Evolutionary conservation across 2,113 vertebrate genomes (phyloP), one percentile per base, ranked within the genome.

Genomic region (Motacilla tschutschensis): DNA sequence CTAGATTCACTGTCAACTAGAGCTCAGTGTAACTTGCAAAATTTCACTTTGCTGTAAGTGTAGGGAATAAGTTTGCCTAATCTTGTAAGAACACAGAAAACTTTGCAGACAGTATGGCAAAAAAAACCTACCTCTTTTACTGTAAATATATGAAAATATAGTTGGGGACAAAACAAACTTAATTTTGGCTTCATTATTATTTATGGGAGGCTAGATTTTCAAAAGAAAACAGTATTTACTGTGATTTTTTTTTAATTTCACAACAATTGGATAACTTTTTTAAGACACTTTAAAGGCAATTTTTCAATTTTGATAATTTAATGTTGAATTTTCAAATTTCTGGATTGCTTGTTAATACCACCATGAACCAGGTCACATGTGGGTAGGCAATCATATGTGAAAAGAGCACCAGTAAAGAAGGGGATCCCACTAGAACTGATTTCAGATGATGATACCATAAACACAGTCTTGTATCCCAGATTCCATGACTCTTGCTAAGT

Each of bases 21-120:
- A 88, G 3, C 43, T 91, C 36, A 35, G 24, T 43, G 47, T 62
- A 78, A 66, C 20, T 46, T 79, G 71, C 0, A 79, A 71, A 87
- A 75, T 40, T 58, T 77, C 36, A 54, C 74, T 83, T 90, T 78
- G 17, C 31, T 74, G 24, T 80, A 65, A 77, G 70, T 90, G 5
- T 17, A 55, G 15, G 21, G 21, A 86, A 40, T 59, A 83, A 35
- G 31, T 88, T 67, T 80, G 8, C 25, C 28, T 75, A 36, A 51
- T 83, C 28, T 66, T 59, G 31, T 7, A 31, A 79, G 54, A 92
- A 71, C 8, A 67, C 11, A 59, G 29, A 70, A 26, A 80, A 63
- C 28, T 83, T 47, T 71, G 12, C 40, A 86, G 33, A n/a, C 8
- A 83, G 9, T 12, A n/a, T 20, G 6, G 24, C 14, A 77, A 60